Evolutionary conservation across 2,113 vertebrate genomes (phyloP), one percentile per base, ranked within the genome.

Genomic region (Nematolebias whitei): DNA sequence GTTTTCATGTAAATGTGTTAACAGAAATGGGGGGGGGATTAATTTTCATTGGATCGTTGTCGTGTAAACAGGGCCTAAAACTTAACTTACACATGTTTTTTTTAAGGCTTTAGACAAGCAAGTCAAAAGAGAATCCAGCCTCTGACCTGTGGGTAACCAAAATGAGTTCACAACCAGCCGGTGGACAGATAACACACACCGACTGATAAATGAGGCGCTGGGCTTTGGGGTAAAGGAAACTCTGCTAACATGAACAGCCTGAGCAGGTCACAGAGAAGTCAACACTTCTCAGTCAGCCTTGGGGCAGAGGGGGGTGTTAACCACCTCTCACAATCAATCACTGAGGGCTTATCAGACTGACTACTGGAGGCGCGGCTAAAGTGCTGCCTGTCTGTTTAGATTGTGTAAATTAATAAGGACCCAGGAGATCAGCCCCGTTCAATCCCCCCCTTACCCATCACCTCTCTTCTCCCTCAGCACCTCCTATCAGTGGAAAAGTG

Each of bases 341-440:
- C 43, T 57, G 12, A 53, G 63, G 38, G 47, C 76, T 81, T 86
- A 89, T 90, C 84, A 84, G 75, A 84, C 50, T 62, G 84, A 79
- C 71, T 75, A 32, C 58, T 80, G 71, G 64, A 80, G 67, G 23
- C 57, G 70, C 63, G 60, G 82, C 49, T 39, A 5, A 75, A 80
- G 72, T 56, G 76, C 50, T 49, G 66, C 66, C 74, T 38, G 65
- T 60, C 54, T 40, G 41, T 54, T 82, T 47, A 67, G 67, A 85
- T 68, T 71, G 65, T 59, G 56, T 74, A 44, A 86, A 85, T 86
- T 84, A 79, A 79, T 85, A 52, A 71, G 70, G 78, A 82, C 86
- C 74, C 39, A 54, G 56, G 68, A 83, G 82, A 78, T 38, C 24
- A 68, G 63, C 50, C 45, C 68, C 22, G 5, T 29, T 16, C 68